Base-by-base conservation (phyloP, 1,140 invertebrate genomes). In the Condylostylus longicornis region DNA sequence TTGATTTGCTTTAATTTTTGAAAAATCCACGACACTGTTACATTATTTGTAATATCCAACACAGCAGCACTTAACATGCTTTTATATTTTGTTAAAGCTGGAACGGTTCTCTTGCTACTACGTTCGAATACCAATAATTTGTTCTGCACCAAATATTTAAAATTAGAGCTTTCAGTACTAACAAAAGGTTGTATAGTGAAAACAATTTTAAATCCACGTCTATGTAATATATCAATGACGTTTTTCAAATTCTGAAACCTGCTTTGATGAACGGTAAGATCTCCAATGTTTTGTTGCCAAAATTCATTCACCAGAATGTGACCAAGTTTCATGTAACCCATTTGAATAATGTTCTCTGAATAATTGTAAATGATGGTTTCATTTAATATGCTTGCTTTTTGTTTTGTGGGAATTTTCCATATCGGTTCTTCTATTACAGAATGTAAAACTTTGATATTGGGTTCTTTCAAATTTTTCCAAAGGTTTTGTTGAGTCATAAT, bases 111-210 rank as follows among this genome's bases (percentile, higher is more conserved):
- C 49, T 81, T 76, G 41, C 75, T 78, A 34, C 71, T 71, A 5
- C 79, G 63, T 45, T 82, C 78, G 9, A 74, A 76, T 18, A 85
- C 74, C 2, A 86, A 47, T 18, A 83, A 47, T 40, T 74, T 66
- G 30, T 74, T 75, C 23, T 72, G 62, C 0, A 89, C 79, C 2
- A 80, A 76, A 36, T 82, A 74, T 30, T 74, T 72, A 50, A 88
- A 87, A 47, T 82, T 86, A 2, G 56, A 56, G 36, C 81, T 83
- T 44, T 88, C 83, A 0, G 82, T 86, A 21, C 81, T 82, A 31
- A 91, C 81, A 48, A 86, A 89, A 0, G 85, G 84, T 45, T 86
- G 82, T 2, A 89, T 71, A 1, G 81, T 78, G 43, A 89, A 75
- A 0, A 81, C 78, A 17, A 89, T 79, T 53, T 81, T 75, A 37